phyloP scores from a whole-genome alignment of 2,113 vertebrate species.

The Patagioenas fasciata region DNA sequence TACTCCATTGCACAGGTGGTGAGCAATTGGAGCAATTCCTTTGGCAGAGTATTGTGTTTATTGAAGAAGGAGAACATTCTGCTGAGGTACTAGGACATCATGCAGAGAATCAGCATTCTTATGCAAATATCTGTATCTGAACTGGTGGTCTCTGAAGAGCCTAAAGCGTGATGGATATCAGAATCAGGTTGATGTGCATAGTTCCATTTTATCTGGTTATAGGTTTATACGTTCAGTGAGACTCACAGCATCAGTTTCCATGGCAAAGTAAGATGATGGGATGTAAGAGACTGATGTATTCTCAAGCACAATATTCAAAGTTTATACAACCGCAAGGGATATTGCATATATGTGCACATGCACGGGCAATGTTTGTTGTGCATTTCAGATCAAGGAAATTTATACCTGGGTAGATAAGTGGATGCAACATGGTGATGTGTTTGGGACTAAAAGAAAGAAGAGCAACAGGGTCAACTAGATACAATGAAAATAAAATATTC shows the following conservation, averaged over 20 bases:
- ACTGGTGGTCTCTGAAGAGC: neutral
- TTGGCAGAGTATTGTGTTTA: neutral
- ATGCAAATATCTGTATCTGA: neutral
- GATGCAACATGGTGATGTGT: neutral
- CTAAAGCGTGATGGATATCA: neutral
- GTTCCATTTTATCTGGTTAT: neutral
- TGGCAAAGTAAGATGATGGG: neutral
- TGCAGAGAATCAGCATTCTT: neutral
- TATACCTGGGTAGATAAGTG: neutral
- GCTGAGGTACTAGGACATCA: neutral
- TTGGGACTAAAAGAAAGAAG: neutral
- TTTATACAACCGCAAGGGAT: neutral
- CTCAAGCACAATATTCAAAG: neutral
- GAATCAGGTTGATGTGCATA: neutral
- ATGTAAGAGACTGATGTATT: neutral
- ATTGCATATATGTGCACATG: accelerated
- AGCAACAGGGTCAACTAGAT: neutral
- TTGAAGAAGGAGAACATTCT: neutral
- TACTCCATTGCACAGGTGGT: neutral
- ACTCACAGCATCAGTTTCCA: neutral
- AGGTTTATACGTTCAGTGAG: neutral
- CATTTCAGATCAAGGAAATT: neutral
- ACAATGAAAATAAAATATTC: neutral
- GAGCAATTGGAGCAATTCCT: neutral
- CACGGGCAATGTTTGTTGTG: neutral